Conservation (phyloP, 2,113 vertebrate species). For the Trogon melanurus region DNA sequence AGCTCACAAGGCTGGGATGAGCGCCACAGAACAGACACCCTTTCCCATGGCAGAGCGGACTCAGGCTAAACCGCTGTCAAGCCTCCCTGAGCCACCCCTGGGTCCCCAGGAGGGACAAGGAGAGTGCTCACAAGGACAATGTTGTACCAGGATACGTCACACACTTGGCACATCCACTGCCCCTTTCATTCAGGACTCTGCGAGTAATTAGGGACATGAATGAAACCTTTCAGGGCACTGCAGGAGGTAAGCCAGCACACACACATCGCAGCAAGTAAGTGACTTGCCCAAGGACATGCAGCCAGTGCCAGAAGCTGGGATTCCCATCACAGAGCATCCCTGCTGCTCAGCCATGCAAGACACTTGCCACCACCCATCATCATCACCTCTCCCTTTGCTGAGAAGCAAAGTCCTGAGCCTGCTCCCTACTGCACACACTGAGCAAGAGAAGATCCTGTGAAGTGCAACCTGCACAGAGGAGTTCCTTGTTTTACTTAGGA, state of each 20-base stretch:
- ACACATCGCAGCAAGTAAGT: background rate
- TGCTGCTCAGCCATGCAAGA: background rate
- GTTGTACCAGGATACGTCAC: slow-evolving; percentile 22
- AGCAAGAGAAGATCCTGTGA: background rate
- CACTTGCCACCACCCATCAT: background rate
- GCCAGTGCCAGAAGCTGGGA: slow-evolving; percentile 1
- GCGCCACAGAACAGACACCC: background rate
- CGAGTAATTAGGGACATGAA: slow-evolving; percentile 26
- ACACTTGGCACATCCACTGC: slow-evolving; percentile 24
- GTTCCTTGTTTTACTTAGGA: background rate
- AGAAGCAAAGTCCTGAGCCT: background rate
- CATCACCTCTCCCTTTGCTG: background rate
- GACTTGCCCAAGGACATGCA: background rate
- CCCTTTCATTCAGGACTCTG: slow-evolving; percentile 40
- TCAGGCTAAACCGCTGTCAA: background rate
- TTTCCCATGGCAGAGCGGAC: background rate
- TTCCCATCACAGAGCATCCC: background rate
- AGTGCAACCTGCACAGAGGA: background rate
- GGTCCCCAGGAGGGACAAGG: background rate
- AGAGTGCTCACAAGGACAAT: background rate
- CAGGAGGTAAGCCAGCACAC: slow-evolving; percentile 44
- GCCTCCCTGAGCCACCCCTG: background rate
- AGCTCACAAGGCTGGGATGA: background rate
- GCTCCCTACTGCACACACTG: background rate
- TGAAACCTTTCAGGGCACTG: slow-evolving; percentile 31